A percentile compares a stretch with the other conserved stretches of the same genome.
Evolutionary conservation across 2,113 vertebrate species (phyloP).

Genomic region (Setophaga petechia): DNA sequence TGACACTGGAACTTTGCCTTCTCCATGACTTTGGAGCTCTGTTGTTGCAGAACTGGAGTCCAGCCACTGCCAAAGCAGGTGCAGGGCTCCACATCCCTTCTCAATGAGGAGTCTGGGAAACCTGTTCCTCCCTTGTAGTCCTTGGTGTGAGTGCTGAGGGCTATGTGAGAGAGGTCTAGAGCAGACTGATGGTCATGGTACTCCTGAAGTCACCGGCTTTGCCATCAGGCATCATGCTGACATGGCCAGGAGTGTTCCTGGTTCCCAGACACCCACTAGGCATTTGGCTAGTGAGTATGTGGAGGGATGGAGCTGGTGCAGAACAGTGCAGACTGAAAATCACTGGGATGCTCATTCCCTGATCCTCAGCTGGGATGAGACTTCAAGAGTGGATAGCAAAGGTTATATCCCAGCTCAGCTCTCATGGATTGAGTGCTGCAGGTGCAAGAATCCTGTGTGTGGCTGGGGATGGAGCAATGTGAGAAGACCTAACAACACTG

Average conservation of each 20-base stretch:
- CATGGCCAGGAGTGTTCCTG: not conserved
- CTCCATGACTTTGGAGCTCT: not conserved
- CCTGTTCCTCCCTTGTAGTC: not conserved
- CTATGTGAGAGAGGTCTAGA: not conserved
- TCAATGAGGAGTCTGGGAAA: not conserved
- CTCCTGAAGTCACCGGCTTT: not conserved
- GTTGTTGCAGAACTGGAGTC: not conserved
- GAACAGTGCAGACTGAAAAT: not conserved
- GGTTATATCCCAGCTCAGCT: not conserved
- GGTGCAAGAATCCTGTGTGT: not conserved
- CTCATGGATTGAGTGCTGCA: not conserved
- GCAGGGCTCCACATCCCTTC: not conserved
- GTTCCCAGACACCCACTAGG: not conserved
- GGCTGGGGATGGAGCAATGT: not conserved
- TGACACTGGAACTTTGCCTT: not conserved
- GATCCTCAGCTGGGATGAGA: not conserved
- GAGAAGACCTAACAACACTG: not conserved
- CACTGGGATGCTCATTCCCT: fast-evolving
- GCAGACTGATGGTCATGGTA: not conserved
- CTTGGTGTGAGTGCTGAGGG: not conserved
- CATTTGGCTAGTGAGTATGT: not conserved
- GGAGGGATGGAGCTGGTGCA: not conserved
- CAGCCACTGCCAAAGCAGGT: not conserved
- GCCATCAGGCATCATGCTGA: not conserved
- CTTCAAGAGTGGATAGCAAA: not conserved